Evolutionary conservation across 2,113 vertebrate species (phyloP), one percentile per base, ranked within the genome.

Genomic region (Macrotis lagotis): DNA sequence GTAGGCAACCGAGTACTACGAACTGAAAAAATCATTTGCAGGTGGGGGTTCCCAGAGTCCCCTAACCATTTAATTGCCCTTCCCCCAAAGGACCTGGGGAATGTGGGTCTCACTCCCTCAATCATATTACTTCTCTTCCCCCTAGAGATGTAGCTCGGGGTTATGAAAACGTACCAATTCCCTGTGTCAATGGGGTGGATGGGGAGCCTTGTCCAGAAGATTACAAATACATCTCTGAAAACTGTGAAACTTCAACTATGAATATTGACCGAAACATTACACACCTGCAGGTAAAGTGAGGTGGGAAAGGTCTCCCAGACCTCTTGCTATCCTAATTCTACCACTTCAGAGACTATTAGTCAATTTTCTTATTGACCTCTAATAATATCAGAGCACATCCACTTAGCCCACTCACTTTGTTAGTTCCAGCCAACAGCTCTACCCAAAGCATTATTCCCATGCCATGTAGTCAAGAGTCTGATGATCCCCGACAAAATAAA

Each of bases 221-320:
- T 96, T 99, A 99, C 96, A 99, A 99, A 95, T 99, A 99, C 90
- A 99, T 99, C 94, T 99, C 99, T 0, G 99, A 99, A 97, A 99
- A 99, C 98, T 99, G 99, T 1, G 99, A 99, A 98, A 99, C 99
- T 0, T 99, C 99, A 7, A 99, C 99, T 48, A 99, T 99, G 99
- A 99, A 99, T 97, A 99, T 99, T 0, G 99, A 99, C 98, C 98
- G 99, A 10, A 99, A 99, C 97, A 99, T 99, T 96, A 99, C 99
- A 24, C 99, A 99, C 97, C 97, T 99, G 91, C 99, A 99, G 99
- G 99, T 99, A 95, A 95, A 93, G 93, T 24, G 7, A 2, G 22
- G 14, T 12, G n/a, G 66, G 37, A 0, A 50, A 90, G 48, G 50
- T 6, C 50, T 8, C 88, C 37, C 52, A 94, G 90, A 31, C 53